These are phyloP conservation scores for Himalopsyche tibetana DNA, from an alignment of 2,888 invertebrate species.

Conservation along the genomic window DNA sequence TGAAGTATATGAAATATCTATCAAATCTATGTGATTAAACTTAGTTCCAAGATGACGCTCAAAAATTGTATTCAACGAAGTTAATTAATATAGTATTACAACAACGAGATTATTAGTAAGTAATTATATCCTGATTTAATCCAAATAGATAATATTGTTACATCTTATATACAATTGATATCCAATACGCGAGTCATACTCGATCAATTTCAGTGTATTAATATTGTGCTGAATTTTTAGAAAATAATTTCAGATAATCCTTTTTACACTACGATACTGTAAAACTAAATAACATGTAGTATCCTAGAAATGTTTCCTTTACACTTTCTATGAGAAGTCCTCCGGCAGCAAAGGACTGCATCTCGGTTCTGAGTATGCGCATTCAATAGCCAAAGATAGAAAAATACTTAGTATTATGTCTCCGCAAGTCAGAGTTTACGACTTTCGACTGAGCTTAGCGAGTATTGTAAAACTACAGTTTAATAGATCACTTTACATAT, in stretches of 20 bases:
- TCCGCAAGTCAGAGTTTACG: background rate
- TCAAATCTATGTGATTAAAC: constrained; percentile 23
- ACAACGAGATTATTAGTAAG: constrained; percentile 38
- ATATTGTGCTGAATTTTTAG: constrained; percentile 33
- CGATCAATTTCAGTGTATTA: constrained; percentile 18
- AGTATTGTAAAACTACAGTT: constrained; percentile 18
- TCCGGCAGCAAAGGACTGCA: background rate
- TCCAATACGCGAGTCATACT: constrained; percentile 34
- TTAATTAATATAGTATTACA: constrained; percentile 23
- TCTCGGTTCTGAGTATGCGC: constrained; percentile 11
- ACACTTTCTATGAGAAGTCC: constrained; percentile 30
- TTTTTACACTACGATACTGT: constrained; percentile 41
- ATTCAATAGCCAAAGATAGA: constrained; percentile 41
- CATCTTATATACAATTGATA: constrained; percentile 39
- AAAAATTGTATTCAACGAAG: constrained; percentile 18
- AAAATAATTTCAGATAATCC: constrained; percentile 40
- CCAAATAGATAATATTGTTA: constrained; percentile 39
- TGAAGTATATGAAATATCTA: constrained; percentile 32
- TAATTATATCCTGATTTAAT: constrained; percentile 41
- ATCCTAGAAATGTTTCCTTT: constrained; percentile 3
- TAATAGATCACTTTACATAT: constrained; percentile 38
- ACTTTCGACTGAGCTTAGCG: constrained; percentile 36
- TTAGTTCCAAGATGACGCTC: constrained; percentile 16
- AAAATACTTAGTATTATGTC: constrained; percentile 38
- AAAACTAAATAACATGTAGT: constrained; percentile 43